Base-by-base conservation (phyloP, 2,113 vertebrate genomes). In the Hirundichthys speculiger region DNA sequence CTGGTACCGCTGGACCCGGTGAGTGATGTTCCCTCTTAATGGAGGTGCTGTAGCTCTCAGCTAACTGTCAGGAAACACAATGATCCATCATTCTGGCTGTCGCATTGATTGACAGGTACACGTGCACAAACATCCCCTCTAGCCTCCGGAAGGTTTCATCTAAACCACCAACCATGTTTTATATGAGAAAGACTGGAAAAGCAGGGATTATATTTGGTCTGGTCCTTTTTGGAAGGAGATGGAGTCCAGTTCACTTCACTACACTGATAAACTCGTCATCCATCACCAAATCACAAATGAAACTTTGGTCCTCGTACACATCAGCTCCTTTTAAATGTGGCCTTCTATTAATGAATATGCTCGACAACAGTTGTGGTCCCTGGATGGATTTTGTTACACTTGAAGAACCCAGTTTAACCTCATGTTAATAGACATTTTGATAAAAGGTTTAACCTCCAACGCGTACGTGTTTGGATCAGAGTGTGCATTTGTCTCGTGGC, bases 1-100 rank as follows among this genome's bases (percentile, higher is more conserved):
- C 18, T 64, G 64, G 57, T 65, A 49, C 69, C 48, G 39, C 51
- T 60, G 77, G 49, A 47, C 69, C 68, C 74, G 25, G 40, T 77
- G 84, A 86, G 64, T 73, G 75, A 81, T 80, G 79, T 75, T 66
- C 57, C 45, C 73, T 79, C 70, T 80, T 81, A 84, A 86, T 83
- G 56, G 71, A 85, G 77, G 60, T 43, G 60, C 75, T 77, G 72
- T 75, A 83, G 80, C 75, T 58, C 74, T 88, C 71, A 73, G 78
- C 68, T 57, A 14, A 60, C 84, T 83, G 81, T 77, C 85, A 75
- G 64, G 13, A 0, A 22, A 64, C 78, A 85, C 81, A 81, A 79
- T 75, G 87, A 77, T 56, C 69, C 22, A 47, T 87, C 79, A 75
- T 43, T 58, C 55, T 78, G 75, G 9, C 75, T 83, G 77, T 77